Evolutionary conservation across 2,113 vertebrate genomes (phyloP).

Genomic region (Nicator chloris): DNA sequence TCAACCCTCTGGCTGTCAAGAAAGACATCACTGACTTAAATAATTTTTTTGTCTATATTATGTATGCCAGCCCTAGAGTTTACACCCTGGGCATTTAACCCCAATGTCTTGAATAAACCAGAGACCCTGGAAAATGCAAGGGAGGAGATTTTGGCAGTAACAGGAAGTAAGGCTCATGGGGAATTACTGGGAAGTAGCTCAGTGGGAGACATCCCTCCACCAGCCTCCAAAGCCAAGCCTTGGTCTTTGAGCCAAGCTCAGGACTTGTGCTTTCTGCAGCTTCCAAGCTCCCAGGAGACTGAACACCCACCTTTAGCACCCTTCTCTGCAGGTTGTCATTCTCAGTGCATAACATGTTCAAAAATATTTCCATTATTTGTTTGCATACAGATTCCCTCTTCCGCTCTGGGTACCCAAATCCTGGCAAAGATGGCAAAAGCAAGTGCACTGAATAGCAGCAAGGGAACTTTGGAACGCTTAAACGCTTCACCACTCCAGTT

Average conservation of each 20-base stretch:
- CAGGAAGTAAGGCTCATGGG: not conserved
- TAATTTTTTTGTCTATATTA: not conserved
- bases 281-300: not conserved
- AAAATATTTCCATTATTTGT: not conserved
- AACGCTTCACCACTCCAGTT: accelerated
- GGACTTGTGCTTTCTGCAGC: no score
- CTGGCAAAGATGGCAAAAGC: not conserved
- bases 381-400: not conserved
- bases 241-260: not conserved
- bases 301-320: not conserved
- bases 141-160: not conserved
- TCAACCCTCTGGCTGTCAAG: not conserved
- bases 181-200: not conserved
- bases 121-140: not conserved
- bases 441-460: not conserved
- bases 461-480: not conserved
- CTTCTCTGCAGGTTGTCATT: not conserved
- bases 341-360: not conserved
- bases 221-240: not conserved
- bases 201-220: not conserved
- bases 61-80: not conserved
- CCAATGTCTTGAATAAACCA: not conserved
- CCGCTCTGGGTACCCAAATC: not conserved
- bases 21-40: not conserved
- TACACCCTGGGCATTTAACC: not conserved